phyloP scores from a whole-genome alignment of 2,888 invertebrate genomes.

The Saturnia pavonia region DNA sequence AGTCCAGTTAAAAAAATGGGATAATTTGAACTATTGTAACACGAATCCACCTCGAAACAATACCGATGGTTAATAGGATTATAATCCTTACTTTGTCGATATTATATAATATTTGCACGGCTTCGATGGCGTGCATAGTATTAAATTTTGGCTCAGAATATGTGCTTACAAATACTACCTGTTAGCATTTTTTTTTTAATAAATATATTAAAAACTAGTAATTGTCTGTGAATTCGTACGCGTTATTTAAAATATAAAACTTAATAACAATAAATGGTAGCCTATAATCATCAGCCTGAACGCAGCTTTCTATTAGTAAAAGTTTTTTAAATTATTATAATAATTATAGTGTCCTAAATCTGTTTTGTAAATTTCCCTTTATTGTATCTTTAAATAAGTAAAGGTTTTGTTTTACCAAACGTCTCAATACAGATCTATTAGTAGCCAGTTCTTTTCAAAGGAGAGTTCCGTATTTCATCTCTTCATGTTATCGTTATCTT shows the following conservation, averaged over 20 bases:
- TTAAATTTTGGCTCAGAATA: too few species aligned
- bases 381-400: not conserved
- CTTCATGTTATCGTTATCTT: not conserved
- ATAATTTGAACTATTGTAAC: not conserved
- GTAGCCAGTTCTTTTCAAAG: not conserved
- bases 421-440: not conserved
- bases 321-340: too few species aligned
- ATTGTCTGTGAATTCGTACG: too few species aligned
- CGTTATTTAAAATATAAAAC: too few species aligned
- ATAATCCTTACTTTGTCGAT: not conserved
- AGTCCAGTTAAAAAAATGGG: conserved; percentile 63
- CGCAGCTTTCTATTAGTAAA: too few species aligned
- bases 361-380: not conserved
- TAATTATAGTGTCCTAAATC: not conserved
- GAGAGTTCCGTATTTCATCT: not conserved
- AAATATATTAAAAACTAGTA: too few species aligned
- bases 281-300: too few species aligned
- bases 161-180: too few species aligned
- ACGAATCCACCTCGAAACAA: not conserved
- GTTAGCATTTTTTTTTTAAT: too few species aligned
- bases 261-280: too few species aligned
- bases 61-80: not conserved
- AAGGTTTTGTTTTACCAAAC: not conserved
- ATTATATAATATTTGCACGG: too few species aligned
- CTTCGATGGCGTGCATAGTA: too few species aligned